A percentile compares a stretch with the other conserved stretches of the same genome.
phyloP scores from a whole-genome alignment of 2,888 invertebrate genomes.

The Pedicia rivosa region DNA sequence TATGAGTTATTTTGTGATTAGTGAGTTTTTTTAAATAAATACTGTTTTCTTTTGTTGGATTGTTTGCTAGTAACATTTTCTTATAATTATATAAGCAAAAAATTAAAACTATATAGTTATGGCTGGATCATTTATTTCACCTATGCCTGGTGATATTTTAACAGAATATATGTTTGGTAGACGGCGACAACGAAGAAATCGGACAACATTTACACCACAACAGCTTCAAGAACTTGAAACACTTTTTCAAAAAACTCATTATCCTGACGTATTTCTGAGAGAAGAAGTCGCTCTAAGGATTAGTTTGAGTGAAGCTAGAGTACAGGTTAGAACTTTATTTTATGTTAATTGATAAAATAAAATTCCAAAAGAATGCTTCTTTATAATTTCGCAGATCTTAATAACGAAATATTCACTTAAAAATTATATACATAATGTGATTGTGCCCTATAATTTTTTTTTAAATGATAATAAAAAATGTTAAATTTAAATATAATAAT shows the following conservation, averaged over 20 bases:
- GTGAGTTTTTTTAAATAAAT: neutral
- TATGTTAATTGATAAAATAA: neutral
- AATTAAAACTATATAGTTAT: conserved; percentile 29
- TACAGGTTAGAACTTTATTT: conserved; percentile 47
- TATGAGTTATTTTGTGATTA: neutral
- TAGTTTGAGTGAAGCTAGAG: conserved; percentile 81
- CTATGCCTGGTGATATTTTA: conserved; percentile 71
- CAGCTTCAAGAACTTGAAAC: conserved; percentile 84
- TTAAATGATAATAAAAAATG: too few relatives aligned
- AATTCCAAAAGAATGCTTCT: too few relatives aligned
- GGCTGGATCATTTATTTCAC: conserved; percentile 78
- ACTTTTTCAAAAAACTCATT: conserved; percentile 86
- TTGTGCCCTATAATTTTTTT: too few relatives aligned
- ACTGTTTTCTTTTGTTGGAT: neutral
- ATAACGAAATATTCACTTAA: too few relatives aligned
- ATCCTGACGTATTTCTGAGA: conserved; percentile 67
- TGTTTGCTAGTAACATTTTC: too few relatives aligned
- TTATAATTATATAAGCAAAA: neutral
- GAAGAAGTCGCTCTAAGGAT: conserved; percentile 86
- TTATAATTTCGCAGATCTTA: too few relatives aligned
- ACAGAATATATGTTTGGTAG: conserved; percentile 89
- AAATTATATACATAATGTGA: too few relatives aligned
- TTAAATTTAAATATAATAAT: too few relatives aligned
- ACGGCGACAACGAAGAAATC: conserved; percentile 71
- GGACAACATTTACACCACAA: conserved; percentile 88